A percentile compares a stretch with the other conserved stretches of the same genome.
Evolutionary conservation across 2,888 invertebrate genomes (phyloP).

Genomic region (Tenthredo notha): DNA sequence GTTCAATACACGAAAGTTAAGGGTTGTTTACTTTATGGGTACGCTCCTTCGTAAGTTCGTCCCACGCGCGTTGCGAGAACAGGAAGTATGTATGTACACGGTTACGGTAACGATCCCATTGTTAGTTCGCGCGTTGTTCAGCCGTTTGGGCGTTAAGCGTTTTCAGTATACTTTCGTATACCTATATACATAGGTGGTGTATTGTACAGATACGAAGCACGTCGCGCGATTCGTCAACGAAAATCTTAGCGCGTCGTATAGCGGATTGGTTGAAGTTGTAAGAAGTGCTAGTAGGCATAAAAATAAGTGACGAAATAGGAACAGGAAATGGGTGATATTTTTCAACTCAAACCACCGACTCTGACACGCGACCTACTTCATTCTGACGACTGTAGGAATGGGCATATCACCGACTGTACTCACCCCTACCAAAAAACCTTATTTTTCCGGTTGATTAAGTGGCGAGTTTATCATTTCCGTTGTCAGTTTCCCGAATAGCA

Average conservation of each 20-base stretch:
- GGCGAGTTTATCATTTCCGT: conserved; percentile 54
- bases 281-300: conserved; percentile 47
- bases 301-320: conserved; percentile 51
- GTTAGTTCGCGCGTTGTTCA: conserved; percentile 43
- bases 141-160: conserved; percentile 37
- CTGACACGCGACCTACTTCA: conserved; percentile 50
- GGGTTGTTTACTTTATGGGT: conserved; percentile 48
- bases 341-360: conserved; percentile 28
- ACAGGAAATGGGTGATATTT: conserved; percentile 48
- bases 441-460: conserved; percentile 53
- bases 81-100: conserved; percentile 12
- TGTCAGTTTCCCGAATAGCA: conserved; percentile 48
- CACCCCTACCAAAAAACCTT: conserved; percentile 29
- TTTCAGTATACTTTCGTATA: conserved; percentile 3
- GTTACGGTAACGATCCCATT: conserved; percentile 49
- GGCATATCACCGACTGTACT: conserved; percentile 43
- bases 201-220: neutral
- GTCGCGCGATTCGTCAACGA: conserved; percentile 21
- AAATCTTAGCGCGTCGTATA: neutral
- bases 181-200: neutral
- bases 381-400: conserved; percentile 25
- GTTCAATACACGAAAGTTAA: conserved; percentile 48
- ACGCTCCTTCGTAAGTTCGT: conserved; percentile 42
- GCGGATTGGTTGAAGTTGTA: neutral
- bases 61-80: conserved; percentile 38